Evolutionary conservation across 2,797 vertebrate genomes (phyloP).

Genomic region (Hyperoplus lanceolatus): DNA sequence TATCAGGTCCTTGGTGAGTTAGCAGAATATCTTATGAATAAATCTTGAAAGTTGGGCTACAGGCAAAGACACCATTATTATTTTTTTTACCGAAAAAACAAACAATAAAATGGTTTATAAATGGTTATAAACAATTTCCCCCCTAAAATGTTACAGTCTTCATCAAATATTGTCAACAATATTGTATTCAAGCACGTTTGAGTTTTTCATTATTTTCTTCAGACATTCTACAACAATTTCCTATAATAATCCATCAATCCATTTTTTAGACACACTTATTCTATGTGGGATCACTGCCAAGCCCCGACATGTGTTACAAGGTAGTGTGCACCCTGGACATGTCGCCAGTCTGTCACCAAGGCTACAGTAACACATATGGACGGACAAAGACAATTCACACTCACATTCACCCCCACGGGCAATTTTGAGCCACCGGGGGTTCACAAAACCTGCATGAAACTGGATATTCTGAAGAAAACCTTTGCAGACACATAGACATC

Average conservation of each 20-base stretch:
- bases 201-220: background rate
- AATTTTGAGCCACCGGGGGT: constrained; percentile 40
- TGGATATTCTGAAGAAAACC: background rate
- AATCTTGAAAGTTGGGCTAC: background rate
- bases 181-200: too few species aligned
- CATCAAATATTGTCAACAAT: background rate
- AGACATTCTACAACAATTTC: background rate
- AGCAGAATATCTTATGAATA: constrained; percentile 4
- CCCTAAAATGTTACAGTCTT: background rate
- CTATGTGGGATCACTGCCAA: constrained; percentile 26
- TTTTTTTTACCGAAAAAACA: background rate
- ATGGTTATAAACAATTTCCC: background rate
- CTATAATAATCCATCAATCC: background rate
- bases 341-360: constrained; percentile 45
- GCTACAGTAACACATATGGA: constrained; percentile 33
- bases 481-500: constrained; percentile 6
- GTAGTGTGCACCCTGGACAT: constrained; percentile 22
- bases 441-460: constrained; percentile 37
- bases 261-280: constrained; percentile 8
- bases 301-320: constrained; percentile 18
- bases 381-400: constrained; percentile 45
- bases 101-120: background rate
- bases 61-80: background rate
- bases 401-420: constrained; percentile 50
- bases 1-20: background rate